Evolutionary conservation across 1,140 invertebrate genomes (phyloP), one percentile per base, ranked within the genome.

Genomic region (Zaprionus africanus): DNA sequence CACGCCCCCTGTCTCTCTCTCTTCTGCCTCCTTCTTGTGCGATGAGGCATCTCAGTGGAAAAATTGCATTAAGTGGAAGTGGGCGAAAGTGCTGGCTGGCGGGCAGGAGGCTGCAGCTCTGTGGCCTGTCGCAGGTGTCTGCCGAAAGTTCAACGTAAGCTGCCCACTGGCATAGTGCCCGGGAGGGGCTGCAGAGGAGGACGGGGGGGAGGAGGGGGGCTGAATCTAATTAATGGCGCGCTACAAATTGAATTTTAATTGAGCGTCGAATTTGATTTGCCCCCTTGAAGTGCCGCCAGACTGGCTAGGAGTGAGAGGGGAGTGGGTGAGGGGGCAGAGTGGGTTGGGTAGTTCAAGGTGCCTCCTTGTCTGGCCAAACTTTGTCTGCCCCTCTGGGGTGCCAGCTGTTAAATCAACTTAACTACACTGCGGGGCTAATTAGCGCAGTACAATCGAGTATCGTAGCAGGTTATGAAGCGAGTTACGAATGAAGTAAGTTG

Each of bases 191-290:
- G 24, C 13, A 36, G 12, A 17, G 7, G 15, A 2, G 17, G 38
- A n/a, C 7, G 15, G 17, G 17, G 22, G 15, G 17, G 15, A 24
- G 3, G 17, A 31, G 41, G 7, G 28, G 28, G 15, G 24, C 15
- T 11, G 75, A 88, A 88, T 88, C 84, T 88, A 88, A 88, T 88
- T 88, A 88, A 88, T 84, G 84, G 68, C 85, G 84, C 78, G 71
- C 75, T 76, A 76, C 84, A 88, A 88, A 88, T 88, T 88, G 84
- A 88, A 88, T 88, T 88, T 88, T 91, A 91, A 91, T 87, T 91
- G 87, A 82, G 83, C 85, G 78, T 77, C 82, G 86, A 88, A 90
- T 85, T 88, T 90, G 86, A 88, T 85, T 88, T 88, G 65, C 65
- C 70, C 56, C 56, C 51, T 34, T 64, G 70, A 59, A 22, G 46